Conservation (phyloP, 2,113 vertebrate genomes). For the Entelurus aequoreus region DNA sequence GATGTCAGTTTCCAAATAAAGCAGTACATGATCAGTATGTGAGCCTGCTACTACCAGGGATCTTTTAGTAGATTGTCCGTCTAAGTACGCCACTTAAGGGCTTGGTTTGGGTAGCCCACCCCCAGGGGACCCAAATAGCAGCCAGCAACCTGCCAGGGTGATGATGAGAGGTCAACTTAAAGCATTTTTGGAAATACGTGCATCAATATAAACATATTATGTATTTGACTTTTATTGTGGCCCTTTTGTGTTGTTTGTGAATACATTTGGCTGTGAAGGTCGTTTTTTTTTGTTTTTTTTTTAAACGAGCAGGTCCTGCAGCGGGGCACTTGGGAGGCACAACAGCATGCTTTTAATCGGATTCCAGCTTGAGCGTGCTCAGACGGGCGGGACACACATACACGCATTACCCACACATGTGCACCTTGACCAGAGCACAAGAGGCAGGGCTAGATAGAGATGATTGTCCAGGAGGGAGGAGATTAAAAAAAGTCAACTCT, state of each 20-base stretch:
- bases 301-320: slow-evolving; percentile 34
- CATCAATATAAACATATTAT: neutral
- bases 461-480: slow-evolving; percentile 55
- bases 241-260: neutral
- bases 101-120: slow-evolving; percentile 29
- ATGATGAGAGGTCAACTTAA: slow-evolving; percentile 57
- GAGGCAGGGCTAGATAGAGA: slow-evolving; percentile 47
- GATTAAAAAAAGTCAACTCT: slow-evolving; percentile 31
- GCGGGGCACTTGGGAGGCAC: slow-evolving; percentile 32
- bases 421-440: slow-evolving; percentile 58
- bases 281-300: slow-evolving; percentile 24
- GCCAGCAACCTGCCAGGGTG: slow-evolving; percentile 54
- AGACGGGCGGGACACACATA: slow-evolving; percentile 53
- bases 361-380: slow-evolving; percentile 65
- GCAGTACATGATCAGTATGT: slow-evolving; percentile 2
- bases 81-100: slow-evolving; percentile 20
- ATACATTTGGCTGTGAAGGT: slow-evolving; percentile 17
- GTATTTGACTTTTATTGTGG: neutral
- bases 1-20: slow-evolving; percentile 30
- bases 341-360: slow-evolving; percentile 64
- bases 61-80: slow-evolving; percentile 34
- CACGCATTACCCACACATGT: slow-evolving; percentile 35
- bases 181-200: slow-evolving; percentile 20
- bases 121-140: slow-evolving; percentile 61
- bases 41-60: slow-evolving; percentile 1